Evolutionary conservation across 37 sponge, comb jelly and placozoan species (phyloP).

Genomic region (Oscarella lobularis): DNA sequence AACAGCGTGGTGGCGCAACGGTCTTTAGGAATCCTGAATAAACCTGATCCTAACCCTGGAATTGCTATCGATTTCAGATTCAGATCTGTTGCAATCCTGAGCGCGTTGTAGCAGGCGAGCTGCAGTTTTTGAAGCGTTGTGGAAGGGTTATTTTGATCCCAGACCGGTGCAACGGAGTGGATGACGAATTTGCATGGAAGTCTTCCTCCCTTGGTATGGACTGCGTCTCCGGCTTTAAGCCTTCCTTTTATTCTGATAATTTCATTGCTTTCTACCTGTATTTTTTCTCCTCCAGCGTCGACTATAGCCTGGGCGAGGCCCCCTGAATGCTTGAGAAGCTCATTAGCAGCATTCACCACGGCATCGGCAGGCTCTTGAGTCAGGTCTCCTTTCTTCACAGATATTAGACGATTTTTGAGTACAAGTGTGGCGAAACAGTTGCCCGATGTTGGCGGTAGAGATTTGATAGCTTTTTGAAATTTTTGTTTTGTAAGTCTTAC

Average conservation of each 20-base stretch:
- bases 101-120: slow-evolving; percentile 10
- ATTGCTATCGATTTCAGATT: slow-evolving; percentile 34
- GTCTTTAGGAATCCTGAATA: slow-evolving; percentile 30
- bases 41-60: slow-evolving; percentile 59
- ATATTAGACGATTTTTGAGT: neutral
- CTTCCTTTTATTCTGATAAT: neutral
- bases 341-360: slow-evolving; percentile 9
- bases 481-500: too few relatives aligned
- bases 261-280: neutral
- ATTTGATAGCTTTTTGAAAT: too few relatives aligned
- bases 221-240: neutral
- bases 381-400: neutral
- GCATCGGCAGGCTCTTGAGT: neutral
- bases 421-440: too few relatives aligned
- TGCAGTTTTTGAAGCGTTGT: too few relatives aligned
- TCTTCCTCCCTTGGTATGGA: neutral
- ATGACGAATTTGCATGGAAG: neutral
- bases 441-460: too few relatives aligned
- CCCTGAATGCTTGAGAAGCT: neutral
- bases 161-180: neutral
- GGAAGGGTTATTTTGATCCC: neutral
- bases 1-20: slow-evolving; percentile 18
- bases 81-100: slow-evolving; percentile 13
- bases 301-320: neutral
- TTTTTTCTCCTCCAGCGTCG: neutral